Conservation (phyloP, 2,797 vertebrate species). For the Capromys pilorides region DNA sequence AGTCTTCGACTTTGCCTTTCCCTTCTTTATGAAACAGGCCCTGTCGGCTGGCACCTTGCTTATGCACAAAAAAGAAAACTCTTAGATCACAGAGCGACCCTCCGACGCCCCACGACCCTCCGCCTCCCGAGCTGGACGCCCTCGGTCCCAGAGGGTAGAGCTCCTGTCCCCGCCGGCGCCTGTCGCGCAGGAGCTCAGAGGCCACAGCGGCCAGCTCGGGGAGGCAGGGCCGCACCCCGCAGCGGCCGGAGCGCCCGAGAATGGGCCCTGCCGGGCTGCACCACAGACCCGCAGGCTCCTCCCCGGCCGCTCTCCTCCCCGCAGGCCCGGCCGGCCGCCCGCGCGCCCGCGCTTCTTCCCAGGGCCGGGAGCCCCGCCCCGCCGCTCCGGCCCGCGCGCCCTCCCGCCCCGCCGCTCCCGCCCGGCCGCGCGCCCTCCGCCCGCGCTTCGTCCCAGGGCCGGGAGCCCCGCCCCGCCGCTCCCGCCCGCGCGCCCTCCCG, state of each 20-base stretch:
- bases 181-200: background rate
- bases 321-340: too few relatives aligned
- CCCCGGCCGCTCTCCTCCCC: too few relatives aligned
- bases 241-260: background rate
- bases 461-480: background rate
- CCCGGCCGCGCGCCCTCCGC: background rate
- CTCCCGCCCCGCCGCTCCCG: background rate
- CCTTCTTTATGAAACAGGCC: background rate
- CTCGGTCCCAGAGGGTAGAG: background rate
- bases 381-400: background rate
- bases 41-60: too few relatives aligned
- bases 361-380: background rate
- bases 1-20: background rate
- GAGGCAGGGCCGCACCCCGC: background rate
- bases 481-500: background rate
- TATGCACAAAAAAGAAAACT: too few relatives aligned
- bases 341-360: too few relatives aligned
- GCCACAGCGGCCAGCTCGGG: background rate
- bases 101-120: background rate
- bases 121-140: background rate
- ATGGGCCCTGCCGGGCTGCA: background rate
- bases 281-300: background rate
- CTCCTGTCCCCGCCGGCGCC: background rate
- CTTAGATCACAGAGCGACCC: too few relatives aligned
- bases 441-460: too few relatives aligned